Evolutionary conservation across 2,113 vertebrate species (phyloP).

Genomic region (Gallinago media): DNA sequence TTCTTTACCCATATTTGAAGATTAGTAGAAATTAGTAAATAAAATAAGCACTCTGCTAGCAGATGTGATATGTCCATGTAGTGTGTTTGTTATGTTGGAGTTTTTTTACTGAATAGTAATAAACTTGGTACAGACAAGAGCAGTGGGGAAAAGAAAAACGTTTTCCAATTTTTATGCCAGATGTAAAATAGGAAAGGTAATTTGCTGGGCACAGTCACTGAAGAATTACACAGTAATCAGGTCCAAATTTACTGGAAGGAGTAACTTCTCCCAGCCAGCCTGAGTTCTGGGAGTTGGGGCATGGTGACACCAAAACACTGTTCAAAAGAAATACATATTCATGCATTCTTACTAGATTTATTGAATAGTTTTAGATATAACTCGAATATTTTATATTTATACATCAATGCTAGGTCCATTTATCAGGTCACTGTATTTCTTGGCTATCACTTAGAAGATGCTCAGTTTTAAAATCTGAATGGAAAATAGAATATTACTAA

Average conservation of each 20-base stretch:
- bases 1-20: neutral
- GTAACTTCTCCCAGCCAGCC: neutral
- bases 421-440: neutral
- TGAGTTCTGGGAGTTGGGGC: neutral
- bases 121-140: neutral
- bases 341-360: neutral
- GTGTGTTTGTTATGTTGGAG: neutral
- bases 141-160: neutral
- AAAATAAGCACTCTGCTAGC: neutral
- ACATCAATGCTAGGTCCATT: neutral
- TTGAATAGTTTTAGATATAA: neutral
- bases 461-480: neutral
- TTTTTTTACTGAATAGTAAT: neutral
- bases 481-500: neutral
- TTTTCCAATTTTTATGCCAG: neutral
- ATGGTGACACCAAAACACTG: neutral
- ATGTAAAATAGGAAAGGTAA: neutral
- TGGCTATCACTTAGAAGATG: neutral
- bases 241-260: neutral
- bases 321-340: neutral
- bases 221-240: neutral
- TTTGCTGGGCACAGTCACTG: neutral
- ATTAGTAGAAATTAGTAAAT: neutral
- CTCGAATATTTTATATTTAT: neutral
- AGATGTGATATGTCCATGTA: neutral